Percentiles rank a stretch among this genome's conserved stretches.
These are phyloP conservation scores for Drosophila mayri DNA, from an alignment of 1,140 invertebrate genomes.

Conservation along the genomic window DNA sequence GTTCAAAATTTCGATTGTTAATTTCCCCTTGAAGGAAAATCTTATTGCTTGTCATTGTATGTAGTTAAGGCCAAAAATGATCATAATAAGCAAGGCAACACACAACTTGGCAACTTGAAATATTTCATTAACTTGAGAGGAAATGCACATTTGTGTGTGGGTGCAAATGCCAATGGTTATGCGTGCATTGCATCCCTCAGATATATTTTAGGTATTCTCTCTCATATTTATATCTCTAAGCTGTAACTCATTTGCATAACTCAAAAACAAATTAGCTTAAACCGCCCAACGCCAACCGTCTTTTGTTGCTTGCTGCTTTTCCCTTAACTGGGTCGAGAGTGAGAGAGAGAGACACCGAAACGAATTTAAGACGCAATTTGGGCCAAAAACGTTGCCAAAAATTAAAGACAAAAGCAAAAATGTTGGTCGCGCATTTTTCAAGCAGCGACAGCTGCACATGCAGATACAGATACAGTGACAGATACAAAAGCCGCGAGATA, in stretches of 20 bases:
- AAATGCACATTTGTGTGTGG: constrained; percentile 41
- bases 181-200: constrained; percentile 22
- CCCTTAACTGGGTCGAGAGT: constrained; percentile 40
- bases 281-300: no score
- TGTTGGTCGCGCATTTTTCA: constrained; percentile 45
- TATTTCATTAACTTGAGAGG: constrained; percentile 48
- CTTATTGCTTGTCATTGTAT: constrained; percentile 23
- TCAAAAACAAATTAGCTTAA: constrained; percentile 18
- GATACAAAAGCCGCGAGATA: constrained; percentile 2
- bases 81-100: constrained; percentile 9
- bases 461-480: constrained; percentile 41
- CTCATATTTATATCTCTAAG: constrained; percentile 1
- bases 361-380: constrained; percentile 49
- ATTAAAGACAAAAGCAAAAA: constrained; percentile 61
- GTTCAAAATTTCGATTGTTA: constrained; percentile 27
- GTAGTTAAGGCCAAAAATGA: constrained; percentile 7
- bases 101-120: constrained; percentile 32
- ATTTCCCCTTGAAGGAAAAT: constrained; percentile 6
- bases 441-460: constrained; percentile 49
- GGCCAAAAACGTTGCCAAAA: constrained; percentile 48
- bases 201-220: constrained; percentile 24
- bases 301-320: constrained; percentile 1
- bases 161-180: constrained; percentile 18
- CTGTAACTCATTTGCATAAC: constrained; percentile 58
- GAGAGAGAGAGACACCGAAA: constrained; percentile 1